Base-by-base conservation (phyloP, 2,113 vertebrate genomes). In the Pyrgilauda ruficollis region DNA sequence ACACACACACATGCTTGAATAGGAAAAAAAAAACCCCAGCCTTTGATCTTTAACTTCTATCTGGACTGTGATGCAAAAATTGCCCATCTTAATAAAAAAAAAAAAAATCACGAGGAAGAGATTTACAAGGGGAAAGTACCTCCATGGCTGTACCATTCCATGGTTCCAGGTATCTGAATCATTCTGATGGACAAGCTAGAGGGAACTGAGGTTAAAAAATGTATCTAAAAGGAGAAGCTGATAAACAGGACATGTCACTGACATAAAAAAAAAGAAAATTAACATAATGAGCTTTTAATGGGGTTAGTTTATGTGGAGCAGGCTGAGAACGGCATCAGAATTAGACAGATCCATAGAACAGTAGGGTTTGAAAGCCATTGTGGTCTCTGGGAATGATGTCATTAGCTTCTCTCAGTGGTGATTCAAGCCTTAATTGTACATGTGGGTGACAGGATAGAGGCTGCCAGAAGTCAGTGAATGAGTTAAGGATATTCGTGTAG, bases 321-420 rank as follows among this genome's bases (percentile, higher is more conserved):
- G 37, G 53, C 72, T 85, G 82, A 89, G 59, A 83, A 70, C 64
- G 77, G 64, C 79, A 92, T 93, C 73, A 81, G 89, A 92, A 87
- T 94, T 91, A 80, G 86, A 26, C 4, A 89, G 89, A 77, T 59
- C 44, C 21, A 8, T 30, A 91, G 80, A 89, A 31, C 0, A 1
- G 46, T 28, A 82, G 49, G 46, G 24, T 93, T 84, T 74, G 79
- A 89, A 93, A 43, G 37, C 75, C 19, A 50, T 56, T 87, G 67
- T 79, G 70, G 55, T 94, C 69, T 43, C 58, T 93, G 74, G 87
- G 82, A 96, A 80, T 63, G 67, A 63, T 93, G 91, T 90, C 87
- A 90, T 94, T 73, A 66, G 22, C 66, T 90, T 91, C 63, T 33
- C 46, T 62, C 53, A 50, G 49, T 87, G 70, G 53, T 76, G 41